Evolutionary conservation across 2,888 invertebrate genomes (phyloP).

Genomic region (Drosophila antonietae): DNA sequence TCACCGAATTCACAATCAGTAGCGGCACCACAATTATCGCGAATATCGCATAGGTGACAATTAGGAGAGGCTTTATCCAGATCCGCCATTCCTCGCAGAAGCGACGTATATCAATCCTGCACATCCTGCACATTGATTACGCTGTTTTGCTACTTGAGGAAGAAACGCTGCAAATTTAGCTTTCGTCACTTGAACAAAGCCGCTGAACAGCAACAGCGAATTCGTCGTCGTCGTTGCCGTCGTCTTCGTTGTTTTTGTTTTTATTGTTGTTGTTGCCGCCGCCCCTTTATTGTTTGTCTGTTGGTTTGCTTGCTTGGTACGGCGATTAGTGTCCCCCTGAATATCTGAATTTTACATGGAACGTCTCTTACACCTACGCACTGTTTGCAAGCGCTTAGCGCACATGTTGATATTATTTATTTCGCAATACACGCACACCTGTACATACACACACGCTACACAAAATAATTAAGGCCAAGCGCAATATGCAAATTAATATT

Average conservation of each 20-base stretch:
- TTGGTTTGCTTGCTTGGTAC: conserved; percentile 23
- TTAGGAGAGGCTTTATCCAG: conserved; percentile 95
- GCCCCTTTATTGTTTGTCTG: conserved; percentile 61
- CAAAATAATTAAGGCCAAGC: conserved; percentile 22
- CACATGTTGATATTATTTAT: conserved; percentile 27
- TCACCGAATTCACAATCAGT: conserved; percentile 91
- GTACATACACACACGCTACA: neutral
- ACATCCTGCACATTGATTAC: conserved; percentile 58
- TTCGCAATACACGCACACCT: conserved; percentile 3
- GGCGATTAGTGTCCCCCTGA: conserved; percentile 18
- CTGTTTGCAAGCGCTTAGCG: conserved; percentile 20
- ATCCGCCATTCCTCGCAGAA: conserved; percentile 89
- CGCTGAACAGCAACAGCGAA: conserved; percentile 30
- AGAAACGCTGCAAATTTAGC: conserved; percentile 35
- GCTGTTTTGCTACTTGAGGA: conserved; percentile 8
- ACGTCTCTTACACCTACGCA: conserved; percentile 36
- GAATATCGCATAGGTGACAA: conserved; percentile 91
- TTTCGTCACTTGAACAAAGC: conserved; percentile 59
- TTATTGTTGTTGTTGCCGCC: conserved; percentile 53
- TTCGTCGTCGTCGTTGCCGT: conserved; percentile 21
- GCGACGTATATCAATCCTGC: conserved; percentile 77
- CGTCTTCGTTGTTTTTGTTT: conserved; percentile 3
- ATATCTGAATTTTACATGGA: conserved; percentile 34
- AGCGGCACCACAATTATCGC: conserved; percentile 94
- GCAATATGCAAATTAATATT: conserved; percentile 23